Base-by-base conservation (phyloP, 2,888 invertebrate species). In the Athalia circularis region DNA sequence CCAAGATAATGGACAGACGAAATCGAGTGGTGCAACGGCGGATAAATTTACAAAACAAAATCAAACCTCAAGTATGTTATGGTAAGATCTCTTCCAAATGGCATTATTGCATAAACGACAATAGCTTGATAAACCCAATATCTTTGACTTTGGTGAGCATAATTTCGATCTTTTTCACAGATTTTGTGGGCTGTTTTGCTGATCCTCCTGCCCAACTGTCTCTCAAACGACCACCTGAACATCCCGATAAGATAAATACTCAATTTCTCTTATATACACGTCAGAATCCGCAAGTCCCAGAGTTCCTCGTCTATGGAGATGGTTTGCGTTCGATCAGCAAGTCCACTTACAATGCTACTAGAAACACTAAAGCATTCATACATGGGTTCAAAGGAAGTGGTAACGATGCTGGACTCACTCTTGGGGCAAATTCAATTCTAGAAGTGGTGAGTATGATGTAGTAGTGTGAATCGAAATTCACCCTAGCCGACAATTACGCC, bases 321-420 rank as follows among this genome's bases (percentile, higher is more conserved):
- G 86, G 90, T 11, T 90, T 90, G 0, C 84, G 87, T 77, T 92
- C 92, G 0, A 86, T 93, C 43, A 82, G 82, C 50, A 82, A 86
- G 59, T 92, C 93, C 0, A 88, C 86, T 61, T 92, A 92, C 81
- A 89, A 92, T 81, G 83, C 85, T 0, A 88, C 86, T 3, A 91
- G 90, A 79, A 89, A 91, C 0, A 83, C 92, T 48, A 93, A 92
- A 83, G 88, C 93, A 65, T 86, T 93, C 15, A 91, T 93, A 29
- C 93, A 93, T 82, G 93, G 93, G 0, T 93, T 91, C 84, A 92
- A 92, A 87, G 92, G 93, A 67, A 92, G 91, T 80, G 93, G 93
- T 84, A 91, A 90, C 79, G 92, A 92, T 79, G 87, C 86, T 61
- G 92, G 91, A 15, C 91, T 91, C 0, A 83, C 92, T 48, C 86